phyloP scores from a whole-genome alignment of 1,140 invertebrate species.

The Drosophila equinoxialis region DNA sequence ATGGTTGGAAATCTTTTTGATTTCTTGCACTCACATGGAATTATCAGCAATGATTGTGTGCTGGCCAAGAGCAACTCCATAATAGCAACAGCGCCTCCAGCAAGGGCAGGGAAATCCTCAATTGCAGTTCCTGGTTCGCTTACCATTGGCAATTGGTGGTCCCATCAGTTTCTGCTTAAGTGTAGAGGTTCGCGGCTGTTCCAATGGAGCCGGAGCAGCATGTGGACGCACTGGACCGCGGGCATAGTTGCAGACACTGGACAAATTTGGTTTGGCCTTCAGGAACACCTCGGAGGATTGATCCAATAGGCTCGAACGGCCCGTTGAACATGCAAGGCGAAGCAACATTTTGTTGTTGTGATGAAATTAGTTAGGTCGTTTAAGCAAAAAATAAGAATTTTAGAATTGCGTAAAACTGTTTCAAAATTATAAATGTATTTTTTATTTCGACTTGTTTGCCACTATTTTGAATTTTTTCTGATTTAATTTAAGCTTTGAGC shows the following conservation, averaged over 20 bases:
- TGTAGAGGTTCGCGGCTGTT: slow-evolving; percentile 39
- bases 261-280: slow-evolving; percentile 44
- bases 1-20: too few species aligned
- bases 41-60: slow-evolving; percentile 92
- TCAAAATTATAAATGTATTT: not conserved
- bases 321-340: slow-evolving; percentile 50
- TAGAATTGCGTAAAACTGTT: not conserved
- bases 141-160: slow-evolving; percentile 77
- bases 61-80: slow-evolving; percentile 94
- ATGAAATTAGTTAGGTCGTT: slow-evolving; percentile 48
- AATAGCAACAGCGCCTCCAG: slow-evolving; percentile 96
- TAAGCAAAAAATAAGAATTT: not conserved
- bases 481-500: not conserved
- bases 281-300: slow-evolving; percentile 47
- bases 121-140: not conserved
- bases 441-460: not conserved
- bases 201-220: slow-evolving; percentile 41
- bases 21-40: slow-evolving; percentile 87
- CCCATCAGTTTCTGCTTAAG: slow-evolving; percentile 79
- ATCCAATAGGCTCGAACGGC: slow-evolving; percentile 45
- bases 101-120: slow-evolving; percentile 85
- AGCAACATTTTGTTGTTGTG: slow-evolving; percentile 67
- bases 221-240: slow-evolving; percentile 59
- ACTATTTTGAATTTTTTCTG: slow-evolving; percentile 13
- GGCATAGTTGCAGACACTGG: slow-evolving; percentile 62